These are phyloP conservation scores for Hydrolagus colliei DNA, from an alignment of 2,797 vertebrate genomes.

Conservation along the genomic window DNA sequence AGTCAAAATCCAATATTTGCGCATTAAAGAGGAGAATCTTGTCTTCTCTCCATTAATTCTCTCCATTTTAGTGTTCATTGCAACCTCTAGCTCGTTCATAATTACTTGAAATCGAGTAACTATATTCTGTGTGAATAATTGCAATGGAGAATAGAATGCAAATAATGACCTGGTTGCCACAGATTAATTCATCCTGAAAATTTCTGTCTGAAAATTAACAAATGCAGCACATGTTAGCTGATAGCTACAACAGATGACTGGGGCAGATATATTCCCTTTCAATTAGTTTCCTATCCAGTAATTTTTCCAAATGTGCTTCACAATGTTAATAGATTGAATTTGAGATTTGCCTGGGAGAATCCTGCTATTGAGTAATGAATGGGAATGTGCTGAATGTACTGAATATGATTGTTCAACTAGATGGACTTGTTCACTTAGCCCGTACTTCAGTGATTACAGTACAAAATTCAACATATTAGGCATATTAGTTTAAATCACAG, in stretches of 20 bases:
- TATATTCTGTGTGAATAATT: slow-evolving; percentile 10
- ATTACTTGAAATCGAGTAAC: background rate
- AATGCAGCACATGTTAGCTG: no score
- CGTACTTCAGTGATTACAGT: background rate
- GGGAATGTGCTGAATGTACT: background rate
- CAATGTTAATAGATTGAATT: background rate
- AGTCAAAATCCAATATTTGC: background rate
- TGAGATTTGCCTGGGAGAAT: background rate
- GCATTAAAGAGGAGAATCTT: background rate
- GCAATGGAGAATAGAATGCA: background rate
- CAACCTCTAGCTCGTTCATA: background rate
- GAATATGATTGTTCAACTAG: background rate
- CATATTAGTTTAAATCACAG: background rate
- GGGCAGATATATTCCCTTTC: background rate
- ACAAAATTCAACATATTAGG: background rate
- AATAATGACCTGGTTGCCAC: background rate
- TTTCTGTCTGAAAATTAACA: background rate
- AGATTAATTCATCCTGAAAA: background rate
- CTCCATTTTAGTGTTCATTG: background rate
- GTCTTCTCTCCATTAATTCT: background rate
- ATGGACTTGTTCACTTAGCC: background rate
- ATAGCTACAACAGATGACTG: background rate
- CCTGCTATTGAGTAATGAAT: background rate
- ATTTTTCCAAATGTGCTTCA: background rate
- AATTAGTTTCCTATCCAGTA: background rate